Percentiles rank a stretch among this genome's conserved stretches.
These are phyloP conservation scores for Cantharis flavilabris DNA, from an alignment of 2,888 invertebrate genomes.

Conservation along the genomic window DNA sequence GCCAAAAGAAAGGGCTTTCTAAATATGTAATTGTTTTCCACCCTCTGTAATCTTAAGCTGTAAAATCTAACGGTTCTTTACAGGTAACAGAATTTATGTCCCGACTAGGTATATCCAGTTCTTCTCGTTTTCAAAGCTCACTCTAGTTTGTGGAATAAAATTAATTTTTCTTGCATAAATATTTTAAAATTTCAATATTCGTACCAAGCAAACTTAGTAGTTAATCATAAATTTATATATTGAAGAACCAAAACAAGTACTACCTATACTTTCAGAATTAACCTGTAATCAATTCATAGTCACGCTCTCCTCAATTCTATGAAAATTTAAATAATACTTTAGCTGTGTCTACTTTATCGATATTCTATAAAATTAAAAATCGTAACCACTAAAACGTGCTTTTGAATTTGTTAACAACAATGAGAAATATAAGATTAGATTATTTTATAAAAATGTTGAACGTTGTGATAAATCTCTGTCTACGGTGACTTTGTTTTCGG, in stretches of 20 bases:
- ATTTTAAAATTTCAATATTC: neutral
- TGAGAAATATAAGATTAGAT: neutral
- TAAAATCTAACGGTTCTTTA: too few relatives aligned
- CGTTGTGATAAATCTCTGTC: conserved; percentile 14
- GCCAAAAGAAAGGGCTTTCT: too few relatives aligned
- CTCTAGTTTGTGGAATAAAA: too few relatives aligned
- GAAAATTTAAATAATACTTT: neutral
- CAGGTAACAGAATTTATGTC: too few relatives aligned
- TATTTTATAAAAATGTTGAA: conserved; percentile 1
- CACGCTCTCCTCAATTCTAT: neutral
- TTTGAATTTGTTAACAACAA: conserved; percentile 8
- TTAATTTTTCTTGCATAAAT: too few relatives aligned
- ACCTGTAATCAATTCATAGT: neutral
- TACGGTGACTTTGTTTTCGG: conserved; percentile 15
- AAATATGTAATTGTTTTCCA: too few relatives aligned
- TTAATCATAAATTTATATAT: neutral
- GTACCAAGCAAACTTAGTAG: neutral
- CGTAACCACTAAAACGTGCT: neutral
- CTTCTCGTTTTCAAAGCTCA: too few relatives aligned
- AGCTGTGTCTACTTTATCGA: neutral
- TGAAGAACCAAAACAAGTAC: neutral
- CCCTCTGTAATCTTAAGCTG: too few relatives aligned
- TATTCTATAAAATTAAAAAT: neutral
- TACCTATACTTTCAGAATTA: neutral
- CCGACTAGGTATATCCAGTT: too few relatives aligned